Base-by-base conservation (phyloP, 2,113 vertebrate genomes). In the Tragelaphus buxtoni region DNA sequence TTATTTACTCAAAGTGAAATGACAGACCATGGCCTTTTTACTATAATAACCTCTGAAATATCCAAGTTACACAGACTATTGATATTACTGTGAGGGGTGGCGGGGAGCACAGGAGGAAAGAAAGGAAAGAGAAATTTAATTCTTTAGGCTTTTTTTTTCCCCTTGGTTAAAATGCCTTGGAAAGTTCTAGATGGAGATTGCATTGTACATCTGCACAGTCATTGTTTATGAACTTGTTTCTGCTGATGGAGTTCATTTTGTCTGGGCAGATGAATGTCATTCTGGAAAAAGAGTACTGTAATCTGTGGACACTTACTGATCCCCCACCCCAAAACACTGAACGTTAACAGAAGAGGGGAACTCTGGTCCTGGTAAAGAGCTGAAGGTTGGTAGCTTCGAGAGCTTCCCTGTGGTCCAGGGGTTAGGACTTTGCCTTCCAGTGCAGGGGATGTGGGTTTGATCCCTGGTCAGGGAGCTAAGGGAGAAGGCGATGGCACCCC, bases 181-280 rank as follows among this genome's bases (percentile, higher is more conserved):
- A 95, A 87, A 9, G 24, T 32, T 96, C 69, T 82, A 88, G 55
- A 35, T 47, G 51, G 28, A 45, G 63, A 85, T 88, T 88, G 80
- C 65, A 65, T 11, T 91, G 81, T 88, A 49, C 65, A 84, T 76
- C 55, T 94, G 60, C 35, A 47, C 9, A 60, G 69, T 81, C 42
- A 56, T n/a, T 91, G 10, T 94, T 74, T 93, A 42, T 95, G 88
- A 80, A 91, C 45, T 76, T 56, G 30, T 77, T 94, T 30, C 42
- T 88, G 65, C 76, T 72, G 74, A 61, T 45, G 12, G 81, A 80
- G 32, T 94, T 91, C 65, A 80, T 92, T 93, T 80, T 97, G 82
- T 93, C 77, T 65, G 35, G 61, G 30, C 16, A 88, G 92, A 88
- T 45, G 88, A 95, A 90, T 39, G 61, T 76, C n/a, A 45, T 47